These are phyloP conservation scores for Turdus rufiventris DNA, from an alignment of 2,113 vertebrate species.

Conservation along the genomic window DNA sequence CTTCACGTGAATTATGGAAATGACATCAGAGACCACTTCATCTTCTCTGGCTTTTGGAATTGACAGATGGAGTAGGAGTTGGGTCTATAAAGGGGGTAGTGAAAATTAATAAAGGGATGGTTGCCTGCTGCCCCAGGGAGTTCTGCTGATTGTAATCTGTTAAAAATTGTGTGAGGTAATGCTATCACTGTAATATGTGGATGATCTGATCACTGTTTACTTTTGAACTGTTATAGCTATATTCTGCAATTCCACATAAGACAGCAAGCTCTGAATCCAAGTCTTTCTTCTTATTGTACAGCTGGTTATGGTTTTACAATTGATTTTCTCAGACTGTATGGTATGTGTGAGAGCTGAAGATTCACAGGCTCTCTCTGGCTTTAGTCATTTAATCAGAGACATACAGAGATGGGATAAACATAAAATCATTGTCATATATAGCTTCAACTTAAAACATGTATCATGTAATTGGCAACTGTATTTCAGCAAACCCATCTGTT, in stretches of 20 bases:
- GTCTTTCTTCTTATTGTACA: background rate
- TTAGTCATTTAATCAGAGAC: background rate
- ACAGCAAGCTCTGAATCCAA: background rate
- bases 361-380: background rate
- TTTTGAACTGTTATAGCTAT: background rate
- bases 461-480: background rate
- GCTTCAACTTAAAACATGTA: background rate
- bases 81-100: background rate
- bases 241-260: background rate
- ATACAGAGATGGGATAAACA: background rate
- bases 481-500: background rate
- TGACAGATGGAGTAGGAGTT: background rate
- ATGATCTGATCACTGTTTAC: background rate
- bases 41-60: background rate
- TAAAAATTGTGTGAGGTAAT: background rate
- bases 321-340: background rate
- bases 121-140: background rate
- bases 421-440: background rate
- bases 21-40: background rate
- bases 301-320: background rate
- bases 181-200: background rate
- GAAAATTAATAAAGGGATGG: background rate
- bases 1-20: background rate
- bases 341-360: background rate
- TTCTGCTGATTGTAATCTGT: rapidly evolving